Evolutionary conservation across 2,797 vertebrate genomes (phyloP).

Genomic region (Myripristis jacobus): DNA sequence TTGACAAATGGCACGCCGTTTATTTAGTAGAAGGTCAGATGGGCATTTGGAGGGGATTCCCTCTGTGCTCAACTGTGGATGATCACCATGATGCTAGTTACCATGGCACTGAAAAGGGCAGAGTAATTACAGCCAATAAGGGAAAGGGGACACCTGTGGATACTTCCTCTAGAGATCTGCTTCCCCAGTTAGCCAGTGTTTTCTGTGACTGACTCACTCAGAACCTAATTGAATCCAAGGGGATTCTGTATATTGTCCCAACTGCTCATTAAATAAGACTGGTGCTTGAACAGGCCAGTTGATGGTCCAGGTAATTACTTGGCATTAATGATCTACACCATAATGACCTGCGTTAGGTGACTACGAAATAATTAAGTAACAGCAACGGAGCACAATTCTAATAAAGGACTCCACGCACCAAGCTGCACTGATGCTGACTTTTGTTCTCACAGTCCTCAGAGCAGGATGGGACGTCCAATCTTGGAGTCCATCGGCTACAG

Average conservation of each 20-base stretch:
- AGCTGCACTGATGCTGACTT: too few species aligned
- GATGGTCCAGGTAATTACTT: constrained; percentile 55
- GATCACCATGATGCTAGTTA: constrained; percentile 32
- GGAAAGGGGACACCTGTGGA: constrained; percentile 42
- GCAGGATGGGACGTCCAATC: too few species aligned
- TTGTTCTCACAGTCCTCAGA: too few species aligned
- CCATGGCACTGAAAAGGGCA: constrained; percentile 45
- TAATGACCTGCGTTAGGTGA: constrained; percentile 38
- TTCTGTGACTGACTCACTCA: constrained; percentile 45
- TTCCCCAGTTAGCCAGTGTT: constrained; percentile 51
- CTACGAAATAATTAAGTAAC: constrained; percentile 23
- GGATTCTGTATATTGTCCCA: constrained; percentile 32
- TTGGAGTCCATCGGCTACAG: too few species aligned
- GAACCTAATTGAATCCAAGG: constrained; percentile 55
- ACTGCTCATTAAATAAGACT: constrained; percentile 44
- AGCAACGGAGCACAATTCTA: background rate
- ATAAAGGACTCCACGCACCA: background rate
- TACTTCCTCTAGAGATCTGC: constrained; percentile 30
- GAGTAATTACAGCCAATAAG: constrained; percentile 39
- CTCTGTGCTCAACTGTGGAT: constrained; percentile 15
- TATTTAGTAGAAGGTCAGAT: constrained; percentile 36
- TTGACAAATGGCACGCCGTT: constrained; percentile 9
- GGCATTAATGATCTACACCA: constrained; percentile 34
- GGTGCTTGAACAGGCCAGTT: constrained; percentile 26
- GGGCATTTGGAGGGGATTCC: constrained; percentile 31